Evolutionary conservation across 2,888 invertebrate species (phyloP).

Genomic region (Caenorhabditis sulstoni): DNA sequence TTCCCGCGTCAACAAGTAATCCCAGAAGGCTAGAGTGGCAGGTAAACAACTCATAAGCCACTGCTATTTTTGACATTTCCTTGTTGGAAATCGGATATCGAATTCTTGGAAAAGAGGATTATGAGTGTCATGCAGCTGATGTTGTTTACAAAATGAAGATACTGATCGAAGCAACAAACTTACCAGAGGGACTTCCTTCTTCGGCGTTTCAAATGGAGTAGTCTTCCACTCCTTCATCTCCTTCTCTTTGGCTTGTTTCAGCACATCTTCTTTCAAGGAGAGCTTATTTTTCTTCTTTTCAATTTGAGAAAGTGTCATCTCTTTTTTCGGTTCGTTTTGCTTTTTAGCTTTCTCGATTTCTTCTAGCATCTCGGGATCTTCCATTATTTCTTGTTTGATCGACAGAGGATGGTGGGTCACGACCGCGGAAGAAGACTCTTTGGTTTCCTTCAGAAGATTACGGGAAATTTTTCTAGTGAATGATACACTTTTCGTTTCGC

Average conservation of each 20-base stretch:
- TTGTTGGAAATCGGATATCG: background rate
- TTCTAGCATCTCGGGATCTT: background rate
- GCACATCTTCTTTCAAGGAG: slow-evolving; percentile 3
- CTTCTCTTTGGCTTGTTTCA: slow-evolving; percentile 34
- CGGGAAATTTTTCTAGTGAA: slow-evolving; percentile 20
- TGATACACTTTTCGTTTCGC: slow-evolving; percentile 1
- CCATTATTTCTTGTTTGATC: background rate
- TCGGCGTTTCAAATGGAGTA: slow-evolving; percentile 44
- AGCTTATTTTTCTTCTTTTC: background rate
- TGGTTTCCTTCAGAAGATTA: slow-evolving; percentile 32
- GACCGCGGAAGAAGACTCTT: background rate
- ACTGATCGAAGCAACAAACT: too few species aligned
- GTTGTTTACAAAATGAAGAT: too few species aligned
- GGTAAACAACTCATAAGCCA: slow-evolving; percentile 4
- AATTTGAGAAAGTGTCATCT: background rate
- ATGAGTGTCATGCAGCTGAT: background rate
- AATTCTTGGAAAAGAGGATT: background rate
- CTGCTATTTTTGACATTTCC: background rate
- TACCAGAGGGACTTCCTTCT: slow-evolving; percentile 44
- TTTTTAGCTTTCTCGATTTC: background rate
- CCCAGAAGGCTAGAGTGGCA: background rate
- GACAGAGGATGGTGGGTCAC: slow-evolving; percentile 7
- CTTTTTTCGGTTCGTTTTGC: background rate
- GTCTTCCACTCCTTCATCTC: slow-evolving; percentile 25
- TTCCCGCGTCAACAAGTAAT: slow-evolving; percentile 1